phyloP scores from a whole-genome alignment of 2,113 vertebrate genomes.

The Pseudorasbora parva region DNA sequence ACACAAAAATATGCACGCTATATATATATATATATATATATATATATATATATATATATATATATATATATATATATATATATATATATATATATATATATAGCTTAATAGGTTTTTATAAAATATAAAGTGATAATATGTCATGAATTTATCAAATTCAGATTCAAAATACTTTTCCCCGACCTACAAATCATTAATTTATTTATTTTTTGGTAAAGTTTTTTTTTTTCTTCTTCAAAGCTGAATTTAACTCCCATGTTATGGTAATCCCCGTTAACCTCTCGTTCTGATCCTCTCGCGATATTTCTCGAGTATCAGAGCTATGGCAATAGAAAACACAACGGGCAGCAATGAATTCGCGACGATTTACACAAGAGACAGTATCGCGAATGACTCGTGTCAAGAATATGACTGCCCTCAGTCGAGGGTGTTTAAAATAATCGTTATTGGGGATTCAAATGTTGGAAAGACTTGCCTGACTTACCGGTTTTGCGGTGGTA shows the following conservation, averaged over 20 bases:
- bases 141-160: too few relatives aligned
- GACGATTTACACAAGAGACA: conserved; percentile 63
- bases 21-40: too few relatives aligned
- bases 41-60: too few relatives aligned
- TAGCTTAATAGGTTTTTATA: too few relatives aligned
- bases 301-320: conserved; percentile 54
- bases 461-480: conserved; percentile 79
- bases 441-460: conserved; percentile 78
- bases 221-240: too few relatives aligned
- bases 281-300: conserved; percentile 67
- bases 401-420: conserved; percentile 56
- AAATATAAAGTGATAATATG: too few relatives aligned
- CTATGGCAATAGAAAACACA: conserved; percentile 75
- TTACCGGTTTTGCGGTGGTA: conserved; percentile 75
- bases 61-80: too few relatives aligned
- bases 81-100: too few relatives aligned
- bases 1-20: too few relatives aligned
- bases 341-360: conserved; percentile 62
- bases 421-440: conserved; percentile 74
- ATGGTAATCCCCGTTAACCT: neutral
- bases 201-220: too few relatives aligned
- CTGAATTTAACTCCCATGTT: too few relatives aligned
- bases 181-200: neutral
- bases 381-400: conserved; percentile 60
- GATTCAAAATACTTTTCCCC: too few relatives aligned